Evolutionary conservation across 2,113 vertebrate genomes (phyloP), one percentile per base, ranked within the genome.

Genomic region (Synodontis membranacea): DNA sequence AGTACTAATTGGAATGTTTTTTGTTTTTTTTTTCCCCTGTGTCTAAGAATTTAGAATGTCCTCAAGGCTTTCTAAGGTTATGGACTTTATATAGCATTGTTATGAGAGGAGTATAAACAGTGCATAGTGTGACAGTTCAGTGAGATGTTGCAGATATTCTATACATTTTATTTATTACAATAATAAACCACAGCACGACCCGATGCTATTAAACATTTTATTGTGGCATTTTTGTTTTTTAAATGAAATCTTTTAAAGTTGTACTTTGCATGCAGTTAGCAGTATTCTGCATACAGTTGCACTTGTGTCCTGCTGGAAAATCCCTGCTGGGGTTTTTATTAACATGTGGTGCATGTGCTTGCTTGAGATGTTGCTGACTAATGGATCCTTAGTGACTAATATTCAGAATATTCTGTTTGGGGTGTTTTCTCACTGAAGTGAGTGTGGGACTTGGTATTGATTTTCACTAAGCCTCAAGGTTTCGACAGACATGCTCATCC

Each of bases 401-500:
- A 75, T 75, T 64, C 68, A 50, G 66, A 82, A 81, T 28, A 50
- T 21, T 6, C 31, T 25, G 44, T 74, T 54, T 31, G 72, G 17
- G 50, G 34, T n/a, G 58, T 82, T 66, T 88, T 86, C 48, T 72
- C n/a, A 12, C 56, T 68, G 68, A 86, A 81, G 58, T 87, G 58
- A 74, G 79, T 83, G 50, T 86, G 62, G 72, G 72, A 80, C 50
- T 56, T 66, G 34, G 58, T 85, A 90, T 87, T 83, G 89, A 90
- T 88, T 90, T 88, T 37, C 86, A 83, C 80, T 88, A 87, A 88
- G 56, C 80, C 82, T 74, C 70, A 46, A 64, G 84, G 62, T 80
- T 75, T 80, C 52, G 9, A 44, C 39, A 79, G 72, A 79, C 23
- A 8, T 68, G 56, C 66, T 68, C 56, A 87, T 60, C 56, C 42